Evolutionary conservation across 2,888 invertebrate genomes (phyloP).

Genomic region (Endotricha flammealis): DNA sequence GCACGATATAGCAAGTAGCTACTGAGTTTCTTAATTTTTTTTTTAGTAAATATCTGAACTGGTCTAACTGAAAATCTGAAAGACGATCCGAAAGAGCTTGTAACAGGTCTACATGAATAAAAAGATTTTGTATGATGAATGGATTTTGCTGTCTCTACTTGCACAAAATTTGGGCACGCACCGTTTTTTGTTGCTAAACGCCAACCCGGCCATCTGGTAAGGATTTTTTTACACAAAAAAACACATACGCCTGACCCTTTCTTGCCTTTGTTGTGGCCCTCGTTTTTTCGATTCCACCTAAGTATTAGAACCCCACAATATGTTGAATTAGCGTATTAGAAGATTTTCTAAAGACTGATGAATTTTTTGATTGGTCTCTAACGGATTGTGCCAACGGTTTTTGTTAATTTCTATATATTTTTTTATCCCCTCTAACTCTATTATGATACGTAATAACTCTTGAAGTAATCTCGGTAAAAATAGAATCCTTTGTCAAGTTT

Average conservation of each 20-base stretch:
- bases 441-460: constrained; percentile 18
- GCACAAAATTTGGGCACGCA: constrained; percentile 65
- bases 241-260: constrained; percentile 74
- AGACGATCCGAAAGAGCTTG: no score
- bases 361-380: constrained; percentile 74
- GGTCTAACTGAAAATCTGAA: no score
- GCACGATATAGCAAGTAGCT: no score
- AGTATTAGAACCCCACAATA: constrained; percentile 65
- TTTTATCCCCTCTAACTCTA: constrained; percentile 36
- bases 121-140: not conserved
- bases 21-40: no score
- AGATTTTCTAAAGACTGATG: constrained; percentile 69
- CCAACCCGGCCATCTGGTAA: constrained; percentile 70
- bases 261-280: constrained; percentile 71
- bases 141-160: constrained; percentile 45
- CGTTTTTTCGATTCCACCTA: constrained; percentile 52
- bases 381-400: constrained; percentile 74
- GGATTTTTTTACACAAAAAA: constrained; percentile 66
- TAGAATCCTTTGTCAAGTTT: not conserved
- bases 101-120: no score
- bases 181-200: constrained; percentile 73
- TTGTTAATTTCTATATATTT: constrained; percentile 40
- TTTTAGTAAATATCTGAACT: no score
- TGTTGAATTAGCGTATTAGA: constrained; percentile 76
- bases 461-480: not conserved